Evolutionary conservation across 2,797 vertebrate species (phyloP).

Genomic region (Menidia menidia): DNA sequence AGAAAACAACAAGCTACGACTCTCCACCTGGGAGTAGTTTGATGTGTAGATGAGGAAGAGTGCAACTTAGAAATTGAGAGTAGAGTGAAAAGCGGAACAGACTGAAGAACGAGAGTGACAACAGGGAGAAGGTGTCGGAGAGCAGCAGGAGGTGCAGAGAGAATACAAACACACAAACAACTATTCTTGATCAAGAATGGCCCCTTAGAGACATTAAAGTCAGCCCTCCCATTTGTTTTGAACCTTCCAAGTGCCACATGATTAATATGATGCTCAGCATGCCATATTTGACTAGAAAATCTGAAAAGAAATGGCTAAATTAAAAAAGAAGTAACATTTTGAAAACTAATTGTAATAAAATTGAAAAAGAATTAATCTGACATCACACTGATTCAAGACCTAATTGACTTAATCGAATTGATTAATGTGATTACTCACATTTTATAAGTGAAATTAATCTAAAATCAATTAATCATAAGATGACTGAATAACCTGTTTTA

Average conservation of each 20-base stretch:
- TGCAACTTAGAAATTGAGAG: slow-evolving; percentile 27
- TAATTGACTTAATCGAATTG: no score
- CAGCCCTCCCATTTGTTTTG: background rate
- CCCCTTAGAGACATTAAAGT: slow-evolving; percentile 26
- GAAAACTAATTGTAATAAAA: background rate
- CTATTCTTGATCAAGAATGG: slow-evolving; percentile 29
- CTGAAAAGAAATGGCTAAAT: background rate
- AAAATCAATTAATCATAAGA: no score
- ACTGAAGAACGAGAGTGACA: slow-evolving; percentile 40
- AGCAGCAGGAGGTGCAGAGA: slow-evolving; percentile 1
- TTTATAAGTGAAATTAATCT: no score
- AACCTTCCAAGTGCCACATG: background rate
- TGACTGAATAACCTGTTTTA: no score
- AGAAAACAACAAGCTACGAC: slow-evolving; percentile 40
- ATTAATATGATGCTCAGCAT: background rate
- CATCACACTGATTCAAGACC: no score
- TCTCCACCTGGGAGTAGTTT: slow-evolving; percentile 51
- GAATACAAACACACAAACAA: slow-evolving; percentile 23
- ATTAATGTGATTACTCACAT: no score
- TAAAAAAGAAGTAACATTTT: no score
- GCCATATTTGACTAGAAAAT: background rate
- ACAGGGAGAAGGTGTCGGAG: slow-evolving; percentile 39
- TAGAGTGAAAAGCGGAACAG: slow-evolving; percentile 41
- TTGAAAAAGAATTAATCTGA: background rate
- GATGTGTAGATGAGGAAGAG: slow-evolving; percentile 9